Conservation (phyloP, 2,797 vertebrate genomes). For the Agapornis canus region DNA sequence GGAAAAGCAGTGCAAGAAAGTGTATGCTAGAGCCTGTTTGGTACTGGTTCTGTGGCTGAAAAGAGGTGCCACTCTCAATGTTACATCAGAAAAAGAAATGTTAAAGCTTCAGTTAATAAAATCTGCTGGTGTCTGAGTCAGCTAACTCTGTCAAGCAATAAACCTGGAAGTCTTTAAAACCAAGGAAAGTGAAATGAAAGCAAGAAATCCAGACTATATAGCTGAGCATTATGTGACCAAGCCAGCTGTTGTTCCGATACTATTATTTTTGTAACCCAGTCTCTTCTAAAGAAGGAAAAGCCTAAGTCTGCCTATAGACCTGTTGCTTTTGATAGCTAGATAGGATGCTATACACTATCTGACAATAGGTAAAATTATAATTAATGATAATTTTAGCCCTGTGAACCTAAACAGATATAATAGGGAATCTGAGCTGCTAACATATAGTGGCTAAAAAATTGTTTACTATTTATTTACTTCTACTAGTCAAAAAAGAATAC, state of each 20-base stretch:
- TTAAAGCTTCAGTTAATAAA: neutral
- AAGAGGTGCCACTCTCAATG: neutral
- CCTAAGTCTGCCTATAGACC: neutral
- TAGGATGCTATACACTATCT: neutral
- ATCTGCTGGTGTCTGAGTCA: neutral
- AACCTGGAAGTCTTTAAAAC: slow-evolving; percentile 38
- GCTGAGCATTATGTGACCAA: neutral
- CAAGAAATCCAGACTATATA: neutral
- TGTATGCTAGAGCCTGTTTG: neutral
- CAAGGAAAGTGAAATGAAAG: slow-evolving; percentile 62
- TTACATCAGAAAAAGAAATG: neutral
- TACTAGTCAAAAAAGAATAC: neutral
- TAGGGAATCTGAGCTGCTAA: neutral
- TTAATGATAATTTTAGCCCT: neutral
- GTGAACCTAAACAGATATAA: neutral
- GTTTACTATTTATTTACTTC: slow-evolving; percentile 1
- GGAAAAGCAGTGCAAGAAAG: neutral
- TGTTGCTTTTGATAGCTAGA: neutral
- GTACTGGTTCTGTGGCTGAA: neutral
- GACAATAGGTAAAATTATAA: neutral
- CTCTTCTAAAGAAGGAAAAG: neutral
- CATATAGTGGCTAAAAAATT: neutral
- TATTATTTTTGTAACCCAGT: neutral
- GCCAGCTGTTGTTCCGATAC: neutral
- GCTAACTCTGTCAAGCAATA: slow-evolving; percentile 32